phyloP scores from a whole-genome alignment of 1,140 invertebrate species.

The Rhizoglyphus robini region DNA sequence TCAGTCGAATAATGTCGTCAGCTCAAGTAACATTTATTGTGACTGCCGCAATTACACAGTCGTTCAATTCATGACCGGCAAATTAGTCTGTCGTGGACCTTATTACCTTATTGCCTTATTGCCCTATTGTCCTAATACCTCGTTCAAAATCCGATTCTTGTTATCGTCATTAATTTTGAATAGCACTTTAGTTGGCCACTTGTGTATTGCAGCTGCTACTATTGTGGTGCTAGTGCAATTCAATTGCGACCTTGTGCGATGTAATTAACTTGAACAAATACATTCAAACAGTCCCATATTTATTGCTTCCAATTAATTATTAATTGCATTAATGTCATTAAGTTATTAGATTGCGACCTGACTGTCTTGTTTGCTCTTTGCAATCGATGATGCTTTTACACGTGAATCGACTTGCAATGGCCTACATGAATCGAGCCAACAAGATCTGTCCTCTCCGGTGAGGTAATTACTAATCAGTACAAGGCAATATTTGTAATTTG shows the following conservation, averaged over 20 bases:
- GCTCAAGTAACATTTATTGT: not conserved
- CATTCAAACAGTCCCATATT: constrained; percentile 9
- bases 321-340: too few relatives aligned
- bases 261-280: constrained; percentile 5
- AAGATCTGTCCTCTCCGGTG: too few relatives aligned
- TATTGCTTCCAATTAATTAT: constrained; percentile 7
- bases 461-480: too few relatives aligned
- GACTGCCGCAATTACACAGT: not conserved
- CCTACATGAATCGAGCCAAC: not conserved
- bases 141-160: not conserved
- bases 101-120: too few relatives aligned
- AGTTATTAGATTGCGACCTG: too few relatives aligned
- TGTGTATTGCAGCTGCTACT: too few relatives aligned
- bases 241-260: not conserved
- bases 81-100: not conserved
- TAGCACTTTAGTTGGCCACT: not conserved
- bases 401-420: not conserved
- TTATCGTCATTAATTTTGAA: constrained; percentile 13
- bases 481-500: too few relatives aligned
- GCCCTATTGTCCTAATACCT: too few relatives aligned
- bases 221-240: not conserved
- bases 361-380: too few relatives aligned
- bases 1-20: not conserved
- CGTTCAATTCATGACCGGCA: not conserved
- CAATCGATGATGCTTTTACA: not conserved